These are phyloP conservation scores for Chymomyza amoena DNA, from an alignment of 2,888 invertebrate genomes.

Conservation along the genomic window DNA sequence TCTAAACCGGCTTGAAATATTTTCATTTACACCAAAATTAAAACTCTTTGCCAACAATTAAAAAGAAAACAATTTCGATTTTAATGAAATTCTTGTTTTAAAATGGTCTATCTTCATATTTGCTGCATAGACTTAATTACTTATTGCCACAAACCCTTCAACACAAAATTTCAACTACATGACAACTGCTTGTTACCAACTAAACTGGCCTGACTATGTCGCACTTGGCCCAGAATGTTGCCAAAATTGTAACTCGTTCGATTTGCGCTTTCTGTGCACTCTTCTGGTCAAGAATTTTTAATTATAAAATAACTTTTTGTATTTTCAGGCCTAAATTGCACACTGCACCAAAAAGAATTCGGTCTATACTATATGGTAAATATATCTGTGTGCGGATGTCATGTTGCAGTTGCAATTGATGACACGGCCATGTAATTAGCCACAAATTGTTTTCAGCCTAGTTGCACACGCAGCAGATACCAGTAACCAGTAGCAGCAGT, in stretches of 20 bases:
- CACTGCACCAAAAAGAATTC: conserved; percentile 6
- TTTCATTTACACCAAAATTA: too few relatives aligned
- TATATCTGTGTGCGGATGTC: background rate
- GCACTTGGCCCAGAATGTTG: too few relatives aligned
- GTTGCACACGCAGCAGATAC: background rate
- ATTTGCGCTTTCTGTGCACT: background rate
- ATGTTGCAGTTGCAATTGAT: conserved; percentile 55
- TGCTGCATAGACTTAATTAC: background rate
- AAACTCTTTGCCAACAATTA: too few relatives aligned
- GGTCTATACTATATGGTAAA: background rate
- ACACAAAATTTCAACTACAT: background rate
- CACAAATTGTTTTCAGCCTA: conserved; percentile 72
- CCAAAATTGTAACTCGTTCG: background rate
- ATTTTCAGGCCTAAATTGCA: conserved; percentile 16
- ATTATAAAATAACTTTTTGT: conserved; percentile 70
- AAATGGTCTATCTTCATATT: background rate
- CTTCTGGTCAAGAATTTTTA: conserved; percentile 41
- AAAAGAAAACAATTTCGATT: background rate
- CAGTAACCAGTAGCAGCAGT: background rate
- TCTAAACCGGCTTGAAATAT: too few relatives aligned
- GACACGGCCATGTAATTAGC: conserved; percentile 69
- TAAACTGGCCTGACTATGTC: background rate
- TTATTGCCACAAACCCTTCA: too few relatives aligned
- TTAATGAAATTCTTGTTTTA: background rate
- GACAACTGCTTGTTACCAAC: background rate